Evolutionary conservation across 2,888 invertebrate species (phyloP).

Genomic region (Drosophila tanythrix): DNA sequence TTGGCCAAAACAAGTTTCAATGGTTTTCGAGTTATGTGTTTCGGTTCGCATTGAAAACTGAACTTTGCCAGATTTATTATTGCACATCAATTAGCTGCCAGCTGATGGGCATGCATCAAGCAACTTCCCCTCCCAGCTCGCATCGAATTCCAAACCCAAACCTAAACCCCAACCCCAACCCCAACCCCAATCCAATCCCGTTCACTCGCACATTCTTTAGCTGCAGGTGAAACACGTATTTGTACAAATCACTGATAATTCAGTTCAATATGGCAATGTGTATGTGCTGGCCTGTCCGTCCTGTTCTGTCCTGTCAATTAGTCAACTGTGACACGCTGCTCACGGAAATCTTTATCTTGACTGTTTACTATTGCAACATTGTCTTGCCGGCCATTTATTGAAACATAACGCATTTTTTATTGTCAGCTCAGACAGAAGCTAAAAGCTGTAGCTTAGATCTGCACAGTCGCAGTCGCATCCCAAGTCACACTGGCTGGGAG

Average conservation of each 20-base stretch:
- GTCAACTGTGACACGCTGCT: constrained; percentile 64
- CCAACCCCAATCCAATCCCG: background rate
- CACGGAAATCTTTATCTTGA: constrained; percentile 57
- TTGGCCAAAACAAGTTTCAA: constrained; percentile 31
- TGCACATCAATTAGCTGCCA: constrained; percentile 71
- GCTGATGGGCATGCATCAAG: constrained; percentile 22
- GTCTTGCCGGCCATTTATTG: constrained; percentile 71
- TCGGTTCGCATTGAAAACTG: background rate
- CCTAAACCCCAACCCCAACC: background rate
- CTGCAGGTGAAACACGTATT: constrained; percentile 52
- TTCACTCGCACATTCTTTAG: constrained; percentile 7
- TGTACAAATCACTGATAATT: constrained; percentile 75
- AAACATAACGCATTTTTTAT: constrained; percentile 78
- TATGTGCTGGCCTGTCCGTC: constrained; percentile 16
- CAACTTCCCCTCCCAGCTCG: constrained; percentile 3
- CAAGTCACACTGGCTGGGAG: constrained; percentile 45
- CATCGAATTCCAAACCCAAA: background rate
- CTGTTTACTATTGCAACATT: constrained; percentile 73
- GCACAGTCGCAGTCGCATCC: constrained; percentile 1
- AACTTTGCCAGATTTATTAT: constrained; percentile 67
- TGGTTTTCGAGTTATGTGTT: constrained; percentile 7
- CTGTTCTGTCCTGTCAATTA: constrained; percentile 63
- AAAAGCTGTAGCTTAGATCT: constrained; percentile 45
- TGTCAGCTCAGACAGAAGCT: constrained; percentile 58
- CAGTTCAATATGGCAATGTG: constrained; percentile 61